phyloP scores from a whole-genome alignment of 2,113 vertebrate species.

The Speoplatyrhinus poulsoni region DNA sequence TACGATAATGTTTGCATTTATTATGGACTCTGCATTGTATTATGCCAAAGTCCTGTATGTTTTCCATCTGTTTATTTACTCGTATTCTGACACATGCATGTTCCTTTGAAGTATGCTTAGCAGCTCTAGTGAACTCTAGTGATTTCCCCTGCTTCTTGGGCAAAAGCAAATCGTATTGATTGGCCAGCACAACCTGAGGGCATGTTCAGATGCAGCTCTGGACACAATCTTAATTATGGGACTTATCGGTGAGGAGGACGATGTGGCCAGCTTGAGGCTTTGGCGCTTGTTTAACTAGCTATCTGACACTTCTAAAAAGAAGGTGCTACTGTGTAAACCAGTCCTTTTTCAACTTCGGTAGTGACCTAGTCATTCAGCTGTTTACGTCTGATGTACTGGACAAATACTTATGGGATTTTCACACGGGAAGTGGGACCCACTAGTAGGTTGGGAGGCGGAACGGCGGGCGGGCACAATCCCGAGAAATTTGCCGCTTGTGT shows the following conservation, averaged over 20 bases:
- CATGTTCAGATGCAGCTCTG: slow-evolving; percentile 61
- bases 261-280: slow-evolving; percentile 12
- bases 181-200: slow-evolving; percentile 76
- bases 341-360: neutral
- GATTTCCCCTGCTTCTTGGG: slow-evolving; percentile 72
- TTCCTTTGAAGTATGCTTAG: neutral
- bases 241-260: neutral
- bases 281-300: slow-evolving; percentile 41
- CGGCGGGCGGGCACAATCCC: too few relatives aligned
- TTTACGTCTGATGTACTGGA: slow-evolving; percentile 39
- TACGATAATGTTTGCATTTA: neutral
- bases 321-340: neutral
- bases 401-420: slow-evolving; percentile 30
- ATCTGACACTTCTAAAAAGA: slow-evolving; percentile 64
- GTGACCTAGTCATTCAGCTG: neutral
- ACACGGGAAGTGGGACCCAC: neutral
- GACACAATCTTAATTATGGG: neutral
- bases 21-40: neutral
- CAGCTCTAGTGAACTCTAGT: slow-evolving; percentile 44
- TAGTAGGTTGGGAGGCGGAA: too few relatives aligned
- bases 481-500: too few relatives aligned
- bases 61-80: neutral
- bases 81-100: neutral
- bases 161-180: slow-evolving; percentile 78
- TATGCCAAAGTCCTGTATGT: neutral